Evolutionary conservation across 1,140 invertebrate species (phyloP), one percentile per base, ranked within the genome.

Genomic region (Eupristina koningsbergeri): DNA sequence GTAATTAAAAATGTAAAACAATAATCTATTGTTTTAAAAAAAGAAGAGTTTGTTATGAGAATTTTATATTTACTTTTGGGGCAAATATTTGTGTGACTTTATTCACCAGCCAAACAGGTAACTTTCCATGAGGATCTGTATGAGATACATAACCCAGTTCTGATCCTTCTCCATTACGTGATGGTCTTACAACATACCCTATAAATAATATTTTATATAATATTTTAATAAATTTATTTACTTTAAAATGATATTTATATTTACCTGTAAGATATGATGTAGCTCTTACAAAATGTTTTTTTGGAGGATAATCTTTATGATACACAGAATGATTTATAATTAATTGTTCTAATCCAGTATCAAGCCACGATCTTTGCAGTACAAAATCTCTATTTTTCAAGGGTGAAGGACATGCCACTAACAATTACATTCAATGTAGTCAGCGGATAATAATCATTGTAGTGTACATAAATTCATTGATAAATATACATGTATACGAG

Each of bases 331-430:
- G 97, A 93, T 97, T 98, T 79, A 98, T 93, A 87, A 98, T 97
- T 89, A 96, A 94, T 91, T 97, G 96, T 91, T 98, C 97, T 85
- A 92, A 88, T 50, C 96, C 96, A 47, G 96, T 96, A 90, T 97
- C 97, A 71, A 98, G 92, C 97, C 97, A 98, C 19, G 97, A 98
- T 86, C 97, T 93, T 93, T 98, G 96, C 79, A 98, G 94, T 39
- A 98, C 96, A 93, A 98, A 98, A 92, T 98, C 97, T 85, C 97
- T 93, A 90, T 97, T 97, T 92, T 96, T 97, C 88, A 98, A 93
- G 26, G 97, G 97, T 36, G 96, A 94, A 45, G 97, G 96, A 88
- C 96, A 97, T 76, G 96, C 95, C 94, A 98, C 97, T 98, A 90
- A 41, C 93, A 93, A 86, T 80, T 84, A 76, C 9, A 45, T 39